Evolutionary conservation across 2,888 invertebrate genomes (phyloP).

Genomic region (Tromatobia lineatoria): DNA sequence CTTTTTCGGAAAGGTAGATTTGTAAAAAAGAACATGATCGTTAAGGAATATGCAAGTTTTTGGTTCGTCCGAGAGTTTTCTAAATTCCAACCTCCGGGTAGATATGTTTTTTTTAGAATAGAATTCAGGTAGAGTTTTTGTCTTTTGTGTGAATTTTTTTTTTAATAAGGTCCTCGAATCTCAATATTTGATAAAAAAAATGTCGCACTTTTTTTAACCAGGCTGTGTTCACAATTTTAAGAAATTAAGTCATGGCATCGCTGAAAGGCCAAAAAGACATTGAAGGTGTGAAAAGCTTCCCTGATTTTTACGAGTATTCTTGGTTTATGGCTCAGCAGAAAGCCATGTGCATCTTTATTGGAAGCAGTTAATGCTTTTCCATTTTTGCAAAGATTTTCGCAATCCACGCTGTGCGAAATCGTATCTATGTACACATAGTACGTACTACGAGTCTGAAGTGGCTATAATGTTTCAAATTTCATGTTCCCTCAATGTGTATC

Average conservation of each 20-base stretch:
- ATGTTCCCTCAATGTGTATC: background rate
- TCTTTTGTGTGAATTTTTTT: too few relatives aligned
- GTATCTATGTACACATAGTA: background rate
- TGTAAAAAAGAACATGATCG: too few relatives aligned
- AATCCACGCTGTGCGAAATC: background rate
- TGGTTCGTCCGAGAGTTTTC: too few relatives aligned
- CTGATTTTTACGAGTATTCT: constrained; percentile 3
- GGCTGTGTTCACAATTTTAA: too few relatives aligned
- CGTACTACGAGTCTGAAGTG: background rate
- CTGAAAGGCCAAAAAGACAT: background rate
- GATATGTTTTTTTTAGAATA: too few relatives aligned
- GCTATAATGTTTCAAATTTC: background rate
- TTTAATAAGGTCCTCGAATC: too few relatives aligned
- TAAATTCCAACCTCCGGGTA: too few relatives aligned
- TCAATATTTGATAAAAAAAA: too few relatives aligned
- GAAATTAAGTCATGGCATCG: background rate
- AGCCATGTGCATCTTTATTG: background rate
- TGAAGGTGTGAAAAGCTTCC: background rate
- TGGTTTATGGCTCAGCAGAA: background rate
- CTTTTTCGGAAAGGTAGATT: too few relatives aligned
- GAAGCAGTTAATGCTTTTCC: background rate
- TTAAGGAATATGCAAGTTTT: too few relatives aligned
- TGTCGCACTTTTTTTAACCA: too few relatives aligned
- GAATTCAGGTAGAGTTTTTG: too few relatives aligned
- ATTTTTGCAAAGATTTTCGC: background rate